phyloP scores from a whole-genome alignment of 2,797 vertebrate species.

The Lepilemur septentrionalis region DNA sequence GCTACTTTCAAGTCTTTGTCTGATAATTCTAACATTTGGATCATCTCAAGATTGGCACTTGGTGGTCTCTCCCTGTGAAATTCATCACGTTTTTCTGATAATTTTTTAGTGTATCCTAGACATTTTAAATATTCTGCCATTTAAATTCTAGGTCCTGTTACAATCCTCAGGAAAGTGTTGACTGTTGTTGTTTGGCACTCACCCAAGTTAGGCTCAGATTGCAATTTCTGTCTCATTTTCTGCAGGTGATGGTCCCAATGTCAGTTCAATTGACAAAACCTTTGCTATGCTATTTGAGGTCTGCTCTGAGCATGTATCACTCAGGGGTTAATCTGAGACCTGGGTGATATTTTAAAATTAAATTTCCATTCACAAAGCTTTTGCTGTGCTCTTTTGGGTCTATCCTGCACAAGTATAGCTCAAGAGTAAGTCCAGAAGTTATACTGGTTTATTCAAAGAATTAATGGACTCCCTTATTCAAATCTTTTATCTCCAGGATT shows the following conservation, averaged over 20 bases:
- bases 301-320: not conserved
- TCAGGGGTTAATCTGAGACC: not conserved
- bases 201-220: not conserved
- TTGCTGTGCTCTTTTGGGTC: not conserved
- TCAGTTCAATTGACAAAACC: not conserved
- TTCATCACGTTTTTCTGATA: not conserved
- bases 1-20: not conserved
- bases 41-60: not conserved
- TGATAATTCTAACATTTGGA: not conserved
- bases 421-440: not conserved
- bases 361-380: not conserved
- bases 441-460: not conserved
- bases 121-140: not conserved
- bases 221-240: not conserved
- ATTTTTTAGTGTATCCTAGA: not conserved
- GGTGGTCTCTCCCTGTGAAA: not conserved
- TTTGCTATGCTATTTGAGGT: not conserved
- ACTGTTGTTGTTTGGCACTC: not conserved
- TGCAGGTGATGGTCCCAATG: not conserved
- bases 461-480: not conserved
- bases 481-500: not conserved
- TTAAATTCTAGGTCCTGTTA: not conserved
- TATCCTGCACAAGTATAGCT: not conserved
- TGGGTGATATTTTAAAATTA: not conserved
- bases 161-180: not conserved